Base-by-base conservation (phyloP, 2,888 invertebrate genomes). In the Eilema sororculum region DNA sequence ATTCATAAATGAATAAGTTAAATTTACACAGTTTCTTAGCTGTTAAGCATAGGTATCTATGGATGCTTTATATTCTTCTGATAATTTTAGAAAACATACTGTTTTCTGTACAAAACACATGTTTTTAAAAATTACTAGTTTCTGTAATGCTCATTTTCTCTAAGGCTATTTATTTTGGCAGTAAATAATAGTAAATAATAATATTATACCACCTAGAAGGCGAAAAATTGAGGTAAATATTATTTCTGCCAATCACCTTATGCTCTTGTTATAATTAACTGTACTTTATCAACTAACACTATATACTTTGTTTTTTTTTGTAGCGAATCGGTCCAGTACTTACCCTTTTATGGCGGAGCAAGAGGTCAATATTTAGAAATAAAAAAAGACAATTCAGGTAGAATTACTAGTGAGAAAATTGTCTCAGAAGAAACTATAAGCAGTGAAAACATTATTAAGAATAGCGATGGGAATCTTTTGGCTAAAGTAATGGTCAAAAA, bases 321-420 rank as follows among this genome's bases (percentile, higher is more conserved):
- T 86, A 94, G 94, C 74, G 87, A 83, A 72, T 84, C 91, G 62
- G 86, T 90, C 66, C 91, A 92, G 79, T 95, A 93, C 68, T 85
- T 97, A 58, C 96, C 97, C 20, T 97, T 96, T 89, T 97, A 97
- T 84, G 97, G 97, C 0, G 97, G 97, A 41, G 96, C 96, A 2
- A 96, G 96, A 84, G 97, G 97, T 0, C 97, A 97, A 88, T 96
- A 96, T 68, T 89, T 97, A 80, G 96, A 96, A 95, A 93, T 97
- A 67, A 95, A 93, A 66, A 96, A 95, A 89, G 94, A 95, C 67
- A 89, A 90, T 9, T 90, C 95, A 78, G 96, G 96, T 24, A 89
- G 90, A 10, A 85, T 95, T 0, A 85, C 94, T 61, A 95, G 95
- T 41, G 95, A 96, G 76, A 95, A 91, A 70, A 91, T 95, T 4